Conservation (phyloP, 2,113 vertebrate genomes). For the Balaeniceps rex region DNA sequence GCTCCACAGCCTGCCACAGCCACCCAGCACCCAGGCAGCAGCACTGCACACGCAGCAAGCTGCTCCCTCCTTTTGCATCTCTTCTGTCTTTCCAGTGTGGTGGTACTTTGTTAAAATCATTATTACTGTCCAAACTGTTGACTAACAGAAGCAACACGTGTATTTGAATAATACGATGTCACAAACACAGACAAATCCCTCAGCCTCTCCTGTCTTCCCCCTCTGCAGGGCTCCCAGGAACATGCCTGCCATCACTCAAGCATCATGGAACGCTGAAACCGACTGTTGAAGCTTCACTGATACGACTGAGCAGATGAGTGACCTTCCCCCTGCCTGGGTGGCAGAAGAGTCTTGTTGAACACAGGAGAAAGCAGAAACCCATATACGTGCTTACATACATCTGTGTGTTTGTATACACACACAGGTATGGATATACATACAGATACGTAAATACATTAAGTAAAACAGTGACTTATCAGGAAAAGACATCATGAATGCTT, state of each 20-base stretch:
- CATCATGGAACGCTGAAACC: background rate
- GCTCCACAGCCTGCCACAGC: background rate
- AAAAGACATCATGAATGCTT: background rate
- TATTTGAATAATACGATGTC: background rate
- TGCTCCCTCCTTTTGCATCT: background rate
- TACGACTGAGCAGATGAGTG: background rate
- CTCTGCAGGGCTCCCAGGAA: background rate
- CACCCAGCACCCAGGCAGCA: background rate
- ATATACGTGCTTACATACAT: background rate
- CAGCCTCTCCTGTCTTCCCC: background rate
- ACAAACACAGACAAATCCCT: background rate
- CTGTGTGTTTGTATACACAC: background rate
- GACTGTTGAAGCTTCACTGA: background rate
- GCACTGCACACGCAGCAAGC: background rate
- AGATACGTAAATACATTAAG: background rate
- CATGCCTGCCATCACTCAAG: accelerated
- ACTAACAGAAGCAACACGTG: background rate
- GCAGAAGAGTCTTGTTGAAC: background rate
- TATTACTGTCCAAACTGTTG: background rate
- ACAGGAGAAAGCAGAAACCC: background rate
- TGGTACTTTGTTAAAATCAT: background rate
- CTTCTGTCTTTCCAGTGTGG: background rate
- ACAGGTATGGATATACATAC: background rate
- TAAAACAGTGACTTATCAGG: background rate
- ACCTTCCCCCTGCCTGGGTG: background rate